These are phyloP conservation scores for Megalonaias nervosa DNA, from an alignment of 1,140 invertebrate genomes.

Conservation along the genomic window DNA sequence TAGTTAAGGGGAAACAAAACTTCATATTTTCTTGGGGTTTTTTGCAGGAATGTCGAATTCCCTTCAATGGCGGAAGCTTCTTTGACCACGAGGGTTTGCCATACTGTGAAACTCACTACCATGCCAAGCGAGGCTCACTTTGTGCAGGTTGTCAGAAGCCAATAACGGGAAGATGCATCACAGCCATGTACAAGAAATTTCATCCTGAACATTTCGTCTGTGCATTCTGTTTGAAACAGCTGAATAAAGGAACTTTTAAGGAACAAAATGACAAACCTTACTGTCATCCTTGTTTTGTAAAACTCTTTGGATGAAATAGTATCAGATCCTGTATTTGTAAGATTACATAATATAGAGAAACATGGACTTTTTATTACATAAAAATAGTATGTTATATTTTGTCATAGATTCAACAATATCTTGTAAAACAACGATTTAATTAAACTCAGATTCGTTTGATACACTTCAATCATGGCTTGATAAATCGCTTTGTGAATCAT, in stretches of 20 bases:
- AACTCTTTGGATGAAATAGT: slow-evolving; percentile 82
- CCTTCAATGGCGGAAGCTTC: slow-evolving; percentile 94
- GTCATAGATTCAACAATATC: no score
- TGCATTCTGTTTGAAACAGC: slow-evolving; percentile 96
- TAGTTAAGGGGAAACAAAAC: background rate
- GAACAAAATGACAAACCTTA: slow-evolving; percentile 94
- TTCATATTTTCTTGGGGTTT: background rate
- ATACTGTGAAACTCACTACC: slow-evolving; percentile 99
- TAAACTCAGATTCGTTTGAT: no score
- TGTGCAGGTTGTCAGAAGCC: slow-evolving; percentile 98
- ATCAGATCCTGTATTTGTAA: no score
- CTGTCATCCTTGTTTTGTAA: slow-evolving; percentile 98
- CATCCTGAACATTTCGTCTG: slow-evolving; percentile 99
- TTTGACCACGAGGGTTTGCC: slow-evolving; percentile 96
- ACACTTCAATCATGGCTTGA: no score
- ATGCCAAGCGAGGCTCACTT: slow-evolving; percentile 94
- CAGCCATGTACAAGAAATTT: slow-evolving; percentile 99
- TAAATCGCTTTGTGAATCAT: no score
- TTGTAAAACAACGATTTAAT: no score
- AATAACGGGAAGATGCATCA: slow-evolving; percentile 94
- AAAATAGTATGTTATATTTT: no score
- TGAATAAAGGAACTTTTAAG: slow-evolving; percentile 99
- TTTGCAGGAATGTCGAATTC: slow-evolving; percentile 90
- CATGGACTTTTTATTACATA: no score
- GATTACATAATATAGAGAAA: no score